Evolutionary conservation across 2,797 vertebrate species (phyloP), one percentile per base, ranked within the genome.

Genomic region (Rhinatrema bivittatum): DNA sequence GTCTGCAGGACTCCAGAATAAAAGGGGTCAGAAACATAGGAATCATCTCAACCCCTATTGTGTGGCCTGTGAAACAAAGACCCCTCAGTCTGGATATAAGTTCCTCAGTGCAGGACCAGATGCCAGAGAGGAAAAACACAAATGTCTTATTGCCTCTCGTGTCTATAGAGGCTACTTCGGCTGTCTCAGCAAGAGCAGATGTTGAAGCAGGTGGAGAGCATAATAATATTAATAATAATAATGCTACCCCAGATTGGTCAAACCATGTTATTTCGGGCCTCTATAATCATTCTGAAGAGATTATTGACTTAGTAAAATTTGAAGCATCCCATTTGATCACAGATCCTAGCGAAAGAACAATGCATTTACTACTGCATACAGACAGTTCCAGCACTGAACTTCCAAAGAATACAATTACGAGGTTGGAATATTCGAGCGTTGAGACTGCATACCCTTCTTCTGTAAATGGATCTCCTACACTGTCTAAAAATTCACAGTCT

Each of bases 1-100:
- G 49, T 37, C 44, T 66, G 14, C 61, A 55, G 46, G 63, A 62
- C 23, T 76, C 70, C 64, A 66, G 62, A 60, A 72, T 72, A 60
- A 57, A 68, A 73, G 62, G 58, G 36, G 19, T 70, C 36, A 66
- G 60, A 74, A 69, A 64, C 19, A 78, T 91, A 45, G 84, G 84
- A 32, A 88, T 87, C 67, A 91, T 91, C 41, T 93, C 88, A 43
- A 91, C 82, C 2, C 86, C 82, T 39, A 37, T 93, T 53, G 69
- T 82, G 67, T 87, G 82, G 78, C 79, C 82, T 19, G 55, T 81
- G 29, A 91, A 81, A 58, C 86, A 81, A 65, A 85, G 78, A 58
- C 78, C 79, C 17, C 55, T 51, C 45, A 43, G 0, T 35, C 57
- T 32, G 39, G 59, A 28, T 44, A 56, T 35, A 70, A 68, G 29